Evolutionary conservation across 2,113 vertebrate species (phyloP).

Genomic region (Plestiodon gilberti): DNA sequence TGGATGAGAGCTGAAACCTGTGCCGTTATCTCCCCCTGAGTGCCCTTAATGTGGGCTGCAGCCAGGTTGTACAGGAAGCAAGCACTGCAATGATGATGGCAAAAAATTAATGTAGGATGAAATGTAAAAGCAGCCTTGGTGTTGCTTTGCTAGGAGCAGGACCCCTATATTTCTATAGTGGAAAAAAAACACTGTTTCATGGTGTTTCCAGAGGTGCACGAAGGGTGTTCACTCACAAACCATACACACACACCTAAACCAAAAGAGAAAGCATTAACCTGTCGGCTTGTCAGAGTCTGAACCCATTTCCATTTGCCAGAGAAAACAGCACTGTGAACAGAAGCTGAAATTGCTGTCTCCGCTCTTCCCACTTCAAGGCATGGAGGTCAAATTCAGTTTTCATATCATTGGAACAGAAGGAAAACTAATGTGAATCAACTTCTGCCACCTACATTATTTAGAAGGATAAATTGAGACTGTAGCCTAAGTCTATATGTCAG

Average conservation of each 20-base stretch:
- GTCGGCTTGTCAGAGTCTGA: constrained; percentile 64
- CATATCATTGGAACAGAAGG: constrained; percentile 69
- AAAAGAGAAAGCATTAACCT: constrained; percentile 64
- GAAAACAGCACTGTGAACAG: constrained; percentile 52
- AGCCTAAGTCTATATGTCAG: constrained; percentile 69
- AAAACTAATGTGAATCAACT: constrained; percentile 72
- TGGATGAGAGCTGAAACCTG: background rate
- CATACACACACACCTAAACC: constrained; percentile 42
- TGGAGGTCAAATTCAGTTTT: constrained; percentile 72
- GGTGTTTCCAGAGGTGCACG: constrained; percentile 34
- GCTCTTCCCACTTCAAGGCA: constrained; percentile 58
- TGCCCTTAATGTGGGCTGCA: background rate
- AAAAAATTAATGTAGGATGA: constrained; percentile 32
- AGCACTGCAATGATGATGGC: background rate
- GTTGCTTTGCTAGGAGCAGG: constrained; percentile 17
- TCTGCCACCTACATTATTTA: constrained; percentile 72
- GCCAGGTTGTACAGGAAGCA: background rate
- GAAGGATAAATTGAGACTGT: constrained; percentile 70
- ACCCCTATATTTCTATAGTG: constrained; percentile 20
- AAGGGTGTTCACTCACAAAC: constrained; percentile 55
- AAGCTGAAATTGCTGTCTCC: constrained; percentile 66
- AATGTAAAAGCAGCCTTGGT: background rate
- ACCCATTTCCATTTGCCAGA: constrained; percentile 64
- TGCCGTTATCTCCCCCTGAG: background rate
- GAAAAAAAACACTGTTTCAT: constrained; percentile 33